phyloP scores from a whole-genome alignment of 1,140 invertebrate species.

The Scylla paramamosain region DNA sequence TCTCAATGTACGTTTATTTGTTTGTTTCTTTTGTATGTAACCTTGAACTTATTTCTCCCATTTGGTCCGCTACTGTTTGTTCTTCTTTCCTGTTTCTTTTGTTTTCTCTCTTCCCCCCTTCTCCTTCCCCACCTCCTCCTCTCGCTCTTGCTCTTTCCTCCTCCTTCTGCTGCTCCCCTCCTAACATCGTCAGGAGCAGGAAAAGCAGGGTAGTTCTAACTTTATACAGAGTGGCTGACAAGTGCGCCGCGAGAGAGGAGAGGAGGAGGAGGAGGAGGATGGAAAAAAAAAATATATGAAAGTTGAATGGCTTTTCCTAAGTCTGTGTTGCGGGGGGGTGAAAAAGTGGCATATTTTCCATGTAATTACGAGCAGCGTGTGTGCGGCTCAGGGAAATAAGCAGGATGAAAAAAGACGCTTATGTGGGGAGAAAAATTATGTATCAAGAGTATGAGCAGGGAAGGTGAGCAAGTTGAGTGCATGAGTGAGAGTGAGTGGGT shows the following conservation, averaged over 20 bases:
- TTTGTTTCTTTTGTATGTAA: too few relatives aligned
- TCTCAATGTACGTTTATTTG: too few relatives aligned
- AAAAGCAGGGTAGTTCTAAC: too few relatives aligned
- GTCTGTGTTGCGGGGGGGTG: background rate
- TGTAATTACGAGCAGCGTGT: background rate
- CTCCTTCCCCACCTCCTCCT: background rate
- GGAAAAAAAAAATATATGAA: background rate
- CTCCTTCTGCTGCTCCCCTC: background rate
- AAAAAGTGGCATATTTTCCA: conserved; percentile 8
- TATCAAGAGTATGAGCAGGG: background rate
- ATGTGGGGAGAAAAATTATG: background rate
- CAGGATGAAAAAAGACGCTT: background rate
- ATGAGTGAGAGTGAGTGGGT: background rate
- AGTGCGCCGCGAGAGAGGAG: background rate
- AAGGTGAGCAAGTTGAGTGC: background rate
- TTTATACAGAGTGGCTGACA: background rate
- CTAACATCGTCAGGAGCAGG: background rate
- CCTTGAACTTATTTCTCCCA: too few relatives aligned
- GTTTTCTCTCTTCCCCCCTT: background rate
- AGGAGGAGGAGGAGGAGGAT: too few relatives aligned
- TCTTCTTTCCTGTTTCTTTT: too few relatives aligned
- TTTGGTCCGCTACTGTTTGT: too few relatives aligned
- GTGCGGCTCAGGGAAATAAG: background rate
- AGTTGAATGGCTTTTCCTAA: background rate
- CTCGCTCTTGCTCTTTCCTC: background rate